phyloP scores from a whole-genome alignment of 2,888 invertebrate species.

The Pycnomerus fuliginosus region DNA sequence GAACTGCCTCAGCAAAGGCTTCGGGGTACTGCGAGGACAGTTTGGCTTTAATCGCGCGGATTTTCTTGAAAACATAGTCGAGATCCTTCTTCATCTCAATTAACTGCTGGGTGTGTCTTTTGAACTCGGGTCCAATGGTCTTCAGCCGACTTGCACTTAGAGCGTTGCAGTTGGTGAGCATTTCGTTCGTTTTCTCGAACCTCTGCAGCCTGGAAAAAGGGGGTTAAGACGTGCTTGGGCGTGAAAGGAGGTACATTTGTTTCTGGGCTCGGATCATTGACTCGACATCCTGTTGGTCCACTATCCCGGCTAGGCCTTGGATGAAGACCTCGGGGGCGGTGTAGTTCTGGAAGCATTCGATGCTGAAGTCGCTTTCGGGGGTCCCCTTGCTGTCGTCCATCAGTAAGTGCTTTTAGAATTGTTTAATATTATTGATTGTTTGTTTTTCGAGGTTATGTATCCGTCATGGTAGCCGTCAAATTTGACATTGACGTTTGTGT shows the following conservation, averaged over 20 bases:
- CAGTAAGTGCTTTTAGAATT: too few species aligned
- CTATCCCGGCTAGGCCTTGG: constrained; percentile 89
- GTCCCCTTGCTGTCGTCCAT: constrained; percentile 57
- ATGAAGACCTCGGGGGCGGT: constrained; percentile 89
- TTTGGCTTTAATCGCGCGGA: constrained; percentile 80
- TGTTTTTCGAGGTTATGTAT: too few species aligned
- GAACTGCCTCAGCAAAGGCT: constrained; percentile 63
- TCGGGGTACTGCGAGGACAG: constrained; percentile 68
- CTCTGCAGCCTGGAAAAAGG: constrained; percentile 75
- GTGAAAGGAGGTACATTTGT: constrained; percentile 68
- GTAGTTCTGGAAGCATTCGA: constrained; percentile 88
- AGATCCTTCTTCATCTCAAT: constrained; percentile 92
- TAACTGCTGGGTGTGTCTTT: constrained; percentile 83
- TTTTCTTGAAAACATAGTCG: constrained; percentile 91
- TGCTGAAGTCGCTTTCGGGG: constrained; percentile 70
- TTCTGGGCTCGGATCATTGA: constrained; percentile 88
- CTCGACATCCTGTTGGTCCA: constrained; percentile 88
- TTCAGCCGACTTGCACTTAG: constrained; percentile 86
- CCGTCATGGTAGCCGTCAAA: too few species aligned
- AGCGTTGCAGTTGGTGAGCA: constrained; percentile 95
- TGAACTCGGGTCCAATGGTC: constrained; percentile 84
- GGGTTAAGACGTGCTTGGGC: neutral
- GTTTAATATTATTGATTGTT: too few species aligned
- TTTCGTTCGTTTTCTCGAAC: constrained; percentile 99
- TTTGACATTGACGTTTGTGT: too few species aligned